These are phyloP conservation scores for Takifugu flavidus DNA, from an alignment of 2,113 vertebrate species.

Conservation along the genomic window DNA sequence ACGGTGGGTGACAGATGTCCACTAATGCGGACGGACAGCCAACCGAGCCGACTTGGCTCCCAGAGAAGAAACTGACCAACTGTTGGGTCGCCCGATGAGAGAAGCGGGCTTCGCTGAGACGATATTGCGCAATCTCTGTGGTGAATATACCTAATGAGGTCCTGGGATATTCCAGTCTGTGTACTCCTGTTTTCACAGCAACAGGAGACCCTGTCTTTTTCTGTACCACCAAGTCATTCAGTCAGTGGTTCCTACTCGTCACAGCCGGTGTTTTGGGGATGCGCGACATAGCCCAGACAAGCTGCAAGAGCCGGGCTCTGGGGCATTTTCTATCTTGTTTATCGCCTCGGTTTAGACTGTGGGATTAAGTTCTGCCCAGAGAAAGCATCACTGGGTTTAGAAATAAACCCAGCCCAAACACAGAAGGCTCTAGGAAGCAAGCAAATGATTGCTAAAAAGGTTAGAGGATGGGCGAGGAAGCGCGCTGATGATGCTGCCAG, in stretches of 20 bases:
- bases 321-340: conserved; percentile 49
- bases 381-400: conserved; percentile 48
- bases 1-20: too few relatives aligned
- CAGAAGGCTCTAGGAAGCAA: conserved; percentile 60
- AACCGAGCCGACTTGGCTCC: too few relatives aligned
- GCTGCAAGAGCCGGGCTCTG: conserved; percentile 28
- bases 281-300: conserved; percentile 36
- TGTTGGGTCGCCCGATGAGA: too few relatives aligned
- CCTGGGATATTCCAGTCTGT: too few relatives aligned
- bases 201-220: conserved; percentile 11
- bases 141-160: too few relatives aligned
- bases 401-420: conserved; percentile 59
- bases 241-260: conserved; percentile 14
- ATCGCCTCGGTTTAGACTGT: conserved; percentile 52
- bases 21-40: too few relatives aligned
- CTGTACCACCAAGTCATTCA: not conserved
- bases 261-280: conserved; percentile 22
- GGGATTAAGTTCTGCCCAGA: conserved; percentile 56
- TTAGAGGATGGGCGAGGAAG: conserved; percentile 27
- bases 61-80: too few relatives aligned
- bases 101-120: too few relatives aligned
- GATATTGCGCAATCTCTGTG: too few relatives aligned
- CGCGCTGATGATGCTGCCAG: not conserved
- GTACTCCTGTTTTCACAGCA: not conserved
- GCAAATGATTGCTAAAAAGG: conserved; percentile 68